These are phyloP conservation scores for Ophion ellenae DNA, from an alignment of 2,888 invertebrate genomes.

Conservation along the genomic window DNA sequence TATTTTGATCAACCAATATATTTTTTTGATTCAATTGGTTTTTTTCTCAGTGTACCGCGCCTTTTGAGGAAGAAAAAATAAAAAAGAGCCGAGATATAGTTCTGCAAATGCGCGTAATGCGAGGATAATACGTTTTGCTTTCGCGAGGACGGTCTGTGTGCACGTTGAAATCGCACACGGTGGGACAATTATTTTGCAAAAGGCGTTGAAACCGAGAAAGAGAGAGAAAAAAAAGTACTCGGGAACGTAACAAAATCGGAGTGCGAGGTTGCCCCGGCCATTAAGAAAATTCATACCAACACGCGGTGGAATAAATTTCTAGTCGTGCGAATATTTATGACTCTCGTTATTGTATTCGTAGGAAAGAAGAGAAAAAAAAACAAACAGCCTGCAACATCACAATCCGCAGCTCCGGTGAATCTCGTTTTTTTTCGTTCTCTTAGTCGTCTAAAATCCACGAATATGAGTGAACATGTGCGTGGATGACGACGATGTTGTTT, in stretches of 20 bases:
- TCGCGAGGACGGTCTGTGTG: background rate
- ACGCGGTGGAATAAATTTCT: constrained; percentile 51
- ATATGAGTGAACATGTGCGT: constrained; percentile 32
- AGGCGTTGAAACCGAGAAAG: constrained; percentile 49
- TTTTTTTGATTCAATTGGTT: too few species aligned
- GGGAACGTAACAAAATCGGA: constrained; percentile 33
- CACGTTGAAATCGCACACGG: background rate
- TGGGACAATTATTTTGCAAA: constrained; percentile 43
- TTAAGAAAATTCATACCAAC: constrained; percentile 55
- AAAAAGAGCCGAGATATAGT: background rate
- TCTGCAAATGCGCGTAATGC: background rate
- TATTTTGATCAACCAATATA: too few species aligned
- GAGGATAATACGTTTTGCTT: background rate
- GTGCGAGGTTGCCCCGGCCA: constrained; percentile 5
- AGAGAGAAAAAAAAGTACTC: constrained; percentile 38
- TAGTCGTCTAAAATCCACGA: constrained; percentile 24
- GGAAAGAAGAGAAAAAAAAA: background rate
- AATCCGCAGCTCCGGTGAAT: constrained; percentile 14
- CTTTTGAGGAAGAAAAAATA: background rate
- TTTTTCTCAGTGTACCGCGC: too few species aligned
- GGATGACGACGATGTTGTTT: constrained; percentile 5
- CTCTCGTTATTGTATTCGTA: constrained; percentile 31
- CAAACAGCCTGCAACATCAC: background rate
- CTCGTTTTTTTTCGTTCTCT: constrained; percentile 9
- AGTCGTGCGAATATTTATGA: constrained; percentile 48